A percentile compares a stretch with the other conserved stretches of the same genome.
Conservation (phyloP, 1,140 invertebrate genomes). For the Heliconius hewitsoni region DNA sequence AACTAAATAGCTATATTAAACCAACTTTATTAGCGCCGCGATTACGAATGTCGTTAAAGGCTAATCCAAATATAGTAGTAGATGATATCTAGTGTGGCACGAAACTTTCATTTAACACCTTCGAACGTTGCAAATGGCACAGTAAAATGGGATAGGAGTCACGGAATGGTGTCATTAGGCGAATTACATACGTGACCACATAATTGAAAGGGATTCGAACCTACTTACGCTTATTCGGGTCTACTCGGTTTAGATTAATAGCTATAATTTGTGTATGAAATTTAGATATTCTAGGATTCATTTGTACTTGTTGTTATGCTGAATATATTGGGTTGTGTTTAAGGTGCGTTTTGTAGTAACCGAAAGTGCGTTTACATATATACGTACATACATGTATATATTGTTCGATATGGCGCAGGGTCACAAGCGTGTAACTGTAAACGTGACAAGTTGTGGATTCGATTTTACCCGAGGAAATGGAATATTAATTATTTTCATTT, state of each 20-base stretch:
- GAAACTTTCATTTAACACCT: slow-evolving; percentile 64
- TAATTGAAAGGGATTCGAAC: slow-evolving; percentile 53
- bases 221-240: slow-evolving; percentile 15
- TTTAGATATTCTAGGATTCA: background rate
- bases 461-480: too few relatives aligned
- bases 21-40: slow-evolving; percentile 14
- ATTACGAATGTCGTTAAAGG: slow-evolving; percentile 33
- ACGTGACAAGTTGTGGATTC: too few relatives aligned
- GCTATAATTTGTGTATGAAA: background rate
- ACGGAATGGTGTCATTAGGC: slow-evolving; percentile 61
- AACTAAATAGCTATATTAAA: slow-evolving; percentile 11
- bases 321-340: too few relatives aligned
- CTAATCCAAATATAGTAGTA: slow-evolving; percentile 36
- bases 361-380: too few relatives aligned
- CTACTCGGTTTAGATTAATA: slow-evolving; percentile 6
- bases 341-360: too few relatives aligned
- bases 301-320: too few relatives aligned
- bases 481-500: too few relatives aligned
- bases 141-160: slow-evolving; percentile 53
- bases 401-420: too few relatives aligned
- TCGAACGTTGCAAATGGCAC: slow-evolving; percentile 46
- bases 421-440: too few relatives aligned
- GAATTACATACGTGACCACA: slow-evolving; percentile 58
- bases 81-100: slow-evolving; percentile 46
- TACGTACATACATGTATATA: too few relatives aligned